phyloP scores from a whole-genome alignment of 2,888 invertebrate species.

The Hermodice carunculata region DNA sequence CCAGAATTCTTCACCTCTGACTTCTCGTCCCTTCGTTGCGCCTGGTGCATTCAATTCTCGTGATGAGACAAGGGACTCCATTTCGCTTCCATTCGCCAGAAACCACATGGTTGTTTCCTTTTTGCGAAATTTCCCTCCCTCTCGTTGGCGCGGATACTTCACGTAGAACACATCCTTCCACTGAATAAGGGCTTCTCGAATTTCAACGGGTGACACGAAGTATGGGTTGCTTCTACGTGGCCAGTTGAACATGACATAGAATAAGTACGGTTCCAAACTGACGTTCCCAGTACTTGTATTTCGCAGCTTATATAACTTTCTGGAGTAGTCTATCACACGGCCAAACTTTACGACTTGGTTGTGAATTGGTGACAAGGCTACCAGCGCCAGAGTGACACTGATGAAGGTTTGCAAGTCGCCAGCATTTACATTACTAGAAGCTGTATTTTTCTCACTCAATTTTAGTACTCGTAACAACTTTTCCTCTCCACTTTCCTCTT shows the following conservation, averaged over 20 bases:
- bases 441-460: constrained; percentile 29
- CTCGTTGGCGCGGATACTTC: constrained; percentile 44
- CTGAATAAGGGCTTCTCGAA: constrained; percentile 28
- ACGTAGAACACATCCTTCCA: constrained; percentile 44
- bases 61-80: constrained; percentile 36
- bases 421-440: constrained; percentile 25
- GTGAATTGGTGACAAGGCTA: background rate
- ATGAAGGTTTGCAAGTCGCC: constrained; percentile 37
- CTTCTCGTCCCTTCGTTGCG: too few relatives aligned
- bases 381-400: constrained; percentile 27
- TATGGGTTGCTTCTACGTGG: constrained; percentile 21
- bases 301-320: constrained; percentile 29
- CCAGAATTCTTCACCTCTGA: constrained; percentile 41
- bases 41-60: constrained; percentile 31
- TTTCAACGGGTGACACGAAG: too few relatives aligned
- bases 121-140: constrained; percentile 33
- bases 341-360: constrained; percentile 7
- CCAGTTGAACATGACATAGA: constrained; percentile 31
- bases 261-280: constrained; percentile 27
- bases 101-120: constrained; percentile 51
- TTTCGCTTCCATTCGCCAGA: constrained; percentile 41
- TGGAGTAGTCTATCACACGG: constrained; percentile 36
- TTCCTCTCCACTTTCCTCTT: constrained; percentile 12
- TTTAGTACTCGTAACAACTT: constrained; percentile 16
- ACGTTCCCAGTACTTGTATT: constrained; percentile 1